Evolutionary conservation across 2,888 invertebrate genomes (phyloP).

Genomic region (Yponomeuta sedellus): DNA sequence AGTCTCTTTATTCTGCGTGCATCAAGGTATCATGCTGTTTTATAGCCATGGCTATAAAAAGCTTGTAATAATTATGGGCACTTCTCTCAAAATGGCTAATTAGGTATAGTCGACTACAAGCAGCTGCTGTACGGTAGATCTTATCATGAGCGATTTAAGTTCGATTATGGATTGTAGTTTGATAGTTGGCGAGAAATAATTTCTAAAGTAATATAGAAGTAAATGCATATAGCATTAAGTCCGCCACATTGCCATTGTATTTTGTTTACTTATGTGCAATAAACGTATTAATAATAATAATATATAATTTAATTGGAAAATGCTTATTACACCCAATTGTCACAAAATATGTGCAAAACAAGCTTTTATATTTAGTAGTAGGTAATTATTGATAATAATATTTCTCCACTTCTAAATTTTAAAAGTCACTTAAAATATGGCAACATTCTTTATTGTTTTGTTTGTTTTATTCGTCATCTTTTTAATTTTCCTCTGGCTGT

Average conservation of each 20-base stretch:
- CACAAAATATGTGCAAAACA: neutral
- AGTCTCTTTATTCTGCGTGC: neutral
- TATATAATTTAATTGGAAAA: conserved; percentile 12
- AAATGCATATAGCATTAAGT: no score
- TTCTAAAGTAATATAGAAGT: conserved; percentile 5
- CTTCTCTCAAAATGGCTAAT: conserved; percentile 9
- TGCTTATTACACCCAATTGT: neutral
- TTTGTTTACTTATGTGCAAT: no score
- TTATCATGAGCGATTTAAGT: no score
- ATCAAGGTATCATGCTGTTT: conserved; percentile 9
- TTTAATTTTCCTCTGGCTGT: no score
- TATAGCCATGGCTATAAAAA: conserved; percentile 10
- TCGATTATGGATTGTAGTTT: neutral
- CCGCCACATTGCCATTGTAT: no score
- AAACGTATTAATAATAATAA: no score
- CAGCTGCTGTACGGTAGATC: neutral
- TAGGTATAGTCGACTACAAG: neutral
- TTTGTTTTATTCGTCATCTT: no score
- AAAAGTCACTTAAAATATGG: no score
- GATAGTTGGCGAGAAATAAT: conserved; percentile 4
- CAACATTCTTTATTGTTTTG: no score
- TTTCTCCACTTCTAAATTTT: no score
- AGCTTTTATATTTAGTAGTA: no score
- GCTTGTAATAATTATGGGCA: conserved; percentile 10
- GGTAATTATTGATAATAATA: no score